phyloP scores from a whole-genome alignment of 2,888 invertebrate species.

The Phengaris alcon region DNA sequence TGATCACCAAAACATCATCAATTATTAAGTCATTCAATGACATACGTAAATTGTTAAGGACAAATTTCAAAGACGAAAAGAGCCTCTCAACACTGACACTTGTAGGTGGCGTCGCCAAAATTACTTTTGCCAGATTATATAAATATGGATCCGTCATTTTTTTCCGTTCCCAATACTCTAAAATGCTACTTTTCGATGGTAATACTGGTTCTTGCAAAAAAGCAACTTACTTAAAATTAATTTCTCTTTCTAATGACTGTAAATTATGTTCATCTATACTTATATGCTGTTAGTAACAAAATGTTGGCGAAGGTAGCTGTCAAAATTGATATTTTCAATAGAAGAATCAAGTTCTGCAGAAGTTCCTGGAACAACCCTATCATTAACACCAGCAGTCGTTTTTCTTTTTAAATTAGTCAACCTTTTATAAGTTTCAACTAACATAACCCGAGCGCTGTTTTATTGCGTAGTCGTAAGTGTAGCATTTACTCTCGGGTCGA shows the following conservation, averaged over 20 bases:
- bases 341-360: too few species aligned
- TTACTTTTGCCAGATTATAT: background rate
- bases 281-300: too few species aligned
- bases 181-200: background rate
- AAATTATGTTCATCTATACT: too few species aligned
- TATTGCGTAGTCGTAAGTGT: background rate
- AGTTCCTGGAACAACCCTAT: too few species aligned
- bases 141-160: background rate
- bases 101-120: constrained; percentile 35
- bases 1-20: too few species aligned
- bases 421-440: too few species aligned
- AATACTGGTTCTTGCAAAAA: background rate
- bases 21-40: too few species aligned
- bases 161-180: background rate
- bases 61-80: constrained; percentile 39
- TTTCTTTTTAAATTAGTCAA: too few species aligned
- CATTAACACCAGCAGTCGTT: too few species aligned
- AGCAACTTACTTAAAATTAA: background rate
- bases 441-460: too few species aligned
- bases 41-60: constrained; percentile 33
- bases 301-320: background rate
- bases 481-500: background rate
- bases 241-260: background rate
- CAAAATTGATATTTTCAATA: too few species aligned
- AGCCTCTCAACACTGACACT: constrained; percentile 39